Percentiles rank a stretch among this genome's conserved stretches.
Conservation (phyloP, 1,140 invertebrate species). For the Antheraea mylitta region DNA sequence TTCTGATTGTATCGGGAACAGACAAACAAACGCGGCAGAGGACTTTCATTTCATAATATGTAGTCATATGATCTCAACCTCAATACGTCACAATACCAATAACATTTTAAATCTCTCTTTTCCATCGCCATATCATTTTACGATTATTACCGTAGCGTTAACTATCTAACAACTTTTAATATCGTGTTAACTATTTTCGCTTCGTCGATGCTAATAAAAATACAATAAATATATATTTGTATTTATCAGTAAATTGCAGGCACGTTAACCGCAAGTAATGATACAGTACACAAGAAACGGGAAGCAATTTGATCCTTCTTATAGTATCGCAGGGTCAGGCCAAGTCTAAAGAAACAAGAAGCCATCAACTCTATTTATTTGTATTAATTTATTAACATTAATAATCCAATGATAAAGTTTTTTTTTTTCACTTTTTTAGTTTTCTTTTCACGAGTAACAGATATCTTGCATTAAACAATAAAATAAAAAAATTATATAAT, state of each 20-base stretch:
- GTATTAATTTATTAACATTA: no score
- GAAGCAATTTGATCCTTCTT: conserved; percentile 1
- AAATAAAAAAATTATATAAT: no score
- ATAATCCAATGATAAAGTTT: no score
- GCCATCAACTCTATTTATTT: no score
- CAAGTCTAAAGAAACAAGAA: not conserved
- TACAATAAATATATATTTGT: not conserved
- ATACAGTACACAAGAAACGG: conserved; percentile 6
- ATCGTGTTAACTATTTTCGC: not conserved
- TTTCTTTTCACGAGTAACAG: no score
- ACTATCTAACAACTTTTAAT: conserved; percentile 9
- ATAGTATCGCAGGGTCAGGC: not conserved
- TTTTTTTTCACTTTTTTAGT: no score
- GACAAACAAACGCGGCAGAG: no score
- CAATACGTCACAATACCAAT: conserved; percentile 34
- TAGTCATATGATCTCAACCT: not conserved
- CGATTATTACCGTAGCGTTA: conserved; percentile 15
- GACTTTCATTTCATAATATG: no score
- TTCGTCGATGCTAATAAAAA: not conserved
- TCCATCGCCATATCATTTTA: conserved; percentile 15
- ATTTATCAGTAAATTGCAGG: not conserved
- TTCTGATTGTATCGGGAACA: no score
- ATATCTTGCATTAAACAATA: no score
- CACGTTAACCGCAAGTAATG: not conserved
- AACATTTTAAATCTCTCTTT: conserved; percentile 38